Evolutionary conservation across 2,113 vertebrate species (phyloP).

Genomic region (Sylvilagus bachmani): DNA sequence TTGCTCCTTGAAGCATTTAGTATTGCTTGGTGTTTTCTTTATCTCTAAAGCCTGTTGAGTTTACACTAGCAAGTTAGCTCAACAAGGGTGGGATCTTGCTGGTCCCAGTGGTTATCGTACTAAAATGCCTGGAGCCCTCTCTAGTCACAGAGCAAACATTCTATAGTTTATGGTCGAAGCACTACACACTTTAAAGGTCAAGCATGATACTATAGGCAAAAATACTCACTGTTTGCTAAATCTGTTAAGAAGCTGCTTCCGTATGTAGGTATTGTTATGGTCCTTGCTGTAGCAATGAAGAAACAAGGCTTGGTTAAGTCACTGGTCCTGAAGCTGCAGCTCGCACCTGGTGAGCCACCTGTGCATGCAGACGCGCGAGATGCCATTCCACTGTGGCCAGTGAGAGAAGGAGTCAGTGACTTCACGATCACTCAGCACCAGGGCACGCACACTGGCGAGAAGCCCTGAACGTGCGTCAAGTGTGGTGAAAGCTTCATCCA

Average conservation of each 20-base stretch:
- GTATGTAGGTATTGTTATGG: not conserved
- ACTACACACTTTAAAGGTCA: not conserved
- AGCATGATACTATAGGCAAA: not conserved
- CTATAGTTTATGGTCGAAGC: not conserved
- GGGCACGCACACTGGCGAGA: slow-evolving; percentile 82
- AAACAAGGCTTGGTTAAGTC: not conserved
- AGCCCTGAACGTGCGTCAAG: slow-evolving; percentile 76
- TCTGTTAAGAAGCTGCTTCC: not conserved
- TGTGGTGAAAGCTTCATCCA: slow-evolving; percentile 83
- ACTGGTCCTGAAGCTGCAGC: slow-evolving; percentile 38
- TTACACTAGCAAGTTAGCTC: too few relatives aligned
- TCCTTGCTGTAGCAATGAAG: not conserved
- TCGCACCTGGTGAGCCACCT: slow-evolving; percentile 83
- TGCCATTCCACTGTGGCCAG: slow-evolving; percentile 76
- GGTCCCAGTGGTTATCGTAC: not conserved
- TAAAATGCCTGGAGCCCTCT: not conserved
- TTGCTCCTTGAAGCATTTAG: not conserved
- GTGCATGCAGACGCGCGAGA: slow-evolving; percentile 78
- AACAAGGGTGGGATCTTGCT: too few relatives aligned
- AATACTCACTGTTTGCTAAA: not conserved
- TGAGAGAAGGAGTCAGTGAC: slow-evolving; percentile 83
- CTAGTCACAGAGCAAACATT: not conserved
- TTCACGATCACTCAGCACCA: slow-evolving; percentile 77
- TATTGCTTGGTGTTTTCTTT: not conserved
- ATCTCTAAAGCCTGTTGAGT: not conserved